Conservation (phyloP, 2,113 vertebrate species). For the chimpanzee (Pan troglodytes) region DNA sequence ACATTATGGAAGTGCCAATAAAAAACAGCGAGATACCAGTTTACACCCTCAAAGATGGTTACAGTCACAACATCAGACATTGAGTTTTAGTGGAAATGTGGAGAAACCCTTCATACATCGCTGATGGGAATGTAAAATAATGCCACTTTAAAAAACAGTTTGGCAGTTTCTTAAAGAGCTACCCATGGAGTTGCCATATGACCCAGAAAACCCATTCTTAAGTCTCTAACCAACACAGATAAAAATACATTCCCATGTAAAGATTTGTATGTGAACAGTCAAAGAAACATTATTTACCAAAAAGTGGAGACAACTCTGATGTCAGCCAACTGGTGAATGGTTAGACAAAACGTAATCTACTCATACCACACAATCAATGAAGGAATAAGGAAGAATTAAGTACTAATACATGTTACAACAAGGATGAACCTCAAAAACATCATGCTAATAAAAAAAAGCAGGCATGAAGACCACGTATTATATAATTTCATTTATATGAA, state of each 20-base stretch:
- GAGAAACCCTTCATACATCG: not conserved
- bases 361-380: not conserved
- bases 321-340: not conserved
- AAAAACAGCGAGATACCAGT: not conserved
- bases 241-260: not conserved
- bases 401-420: not conserved
- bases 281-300: slow-evolving; percentile 5
- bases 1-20: not conserved
- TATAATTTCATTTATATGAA: not conserved
- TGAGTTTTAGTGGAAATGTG: not conserved
- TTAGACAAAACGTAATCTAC: not conserved
- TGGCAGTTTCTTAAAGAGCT: not conserved
- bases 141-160: not conserved
- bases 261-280: not conserved
- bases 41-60: not conserved
- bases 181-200: not conserved
- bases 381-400: not conserved
- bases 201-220: not conserved
- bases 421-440: not conserved
- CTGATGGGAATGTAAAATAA: not conserved
- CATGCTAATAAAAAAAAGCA: not conserved
- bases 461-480: not conserved
- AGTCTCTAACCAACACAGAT: not conserved
- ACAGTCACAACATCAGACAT: not conserved
- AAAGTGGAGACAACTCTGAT: not conserved